Base-by-base conservation (phyloP, 2,797 vertebrate genomes). In the Syncerus caffer region DNA sequence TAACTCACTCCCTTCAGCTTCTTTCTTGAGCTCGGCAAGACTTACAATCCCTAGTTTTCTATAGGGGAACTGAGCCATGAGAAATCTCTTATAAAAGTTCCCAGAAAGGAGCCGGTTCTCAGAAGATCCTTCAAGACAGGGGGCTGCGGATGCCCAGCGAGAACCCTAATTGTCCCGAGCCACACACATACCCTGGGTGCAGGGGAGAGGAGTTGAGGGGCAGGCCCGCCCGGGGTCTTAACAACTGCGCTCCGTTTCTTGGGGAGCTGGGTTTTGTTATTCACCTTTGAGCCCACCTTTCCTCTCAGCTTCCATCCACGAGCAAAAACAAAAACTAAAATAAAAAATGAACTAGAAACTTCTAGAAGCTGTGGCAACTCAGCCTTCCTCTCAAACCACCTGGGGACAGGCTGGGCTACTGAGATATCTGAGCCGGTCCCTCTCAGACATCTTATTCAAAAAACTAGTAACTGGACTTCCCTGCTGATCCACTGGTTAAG, bases 11-110 rank as follows among this genome's bases (percentile, higher is more conserved):
- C 67, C 74, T 76, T 60, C 97, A 98, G 96, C 98, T 98, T 98
- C 98, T 98, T 98, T 98, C 98, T 98, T 96, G 93, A 98, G 98
- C 98, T 98, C 98, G 95, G 97, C 98, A 97, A 98, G 98, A 98
- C 98, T 98, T 98, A 98, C 98, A 99, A 98, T 98, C 98, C 98
- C 98, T 90, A 80, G 96, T 98, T 99, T 99, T 99, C 98, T 99
- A 99, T 99, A 98, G 99, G 98, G 98, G 98, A 99, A 99, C 97
- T 99, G 98, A 99, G 98, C 98, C 98, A 98, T 99, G 98, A 99
- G 98, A 98, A 99, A 99, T 98, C 98, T 98, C 98, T 99, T 98
- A 97, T 79, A 98, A 97, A 98, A 23, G 96, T 94, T 95, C 97
- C 97, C 96, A 97, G 97, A 98, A 98, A 98, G 96, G 98, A 96